Percentiles rank a stretch among this genome's conserved stretches.
phyloP scores from a whole-genome alignment of 2,797 vertebrate species.

The Lepilemur ruficaudatus region DNA sequence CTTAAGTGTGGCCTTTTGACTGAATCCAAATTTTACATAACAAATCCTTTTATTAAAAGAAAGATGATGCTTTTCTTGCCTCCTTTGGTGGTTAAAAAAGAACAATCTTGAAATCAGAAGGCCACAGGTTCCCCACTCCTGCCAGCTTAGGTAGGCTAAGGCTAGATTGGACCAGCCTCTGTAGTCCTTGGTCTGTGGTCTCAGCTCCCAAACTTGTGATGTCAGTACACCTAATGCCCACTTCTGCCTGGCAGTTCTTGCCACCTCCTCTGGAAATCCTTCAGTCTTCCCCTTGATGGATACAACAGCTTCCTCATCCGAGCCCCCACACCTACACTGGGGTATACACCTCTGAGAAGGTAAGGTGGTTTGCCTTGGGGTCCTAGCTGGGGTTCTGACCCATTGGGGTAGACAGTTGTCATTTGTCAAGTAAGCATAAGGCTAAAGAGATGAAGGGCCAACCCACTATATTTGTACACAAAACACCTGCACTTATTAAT shows the following conservation, averaged over 20 bases:
- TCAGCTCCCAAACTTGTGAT: not conserved
- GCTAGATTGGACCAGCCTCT: not conserved
- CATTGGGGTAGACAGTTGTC: not conserved
- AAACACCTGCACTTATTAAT: not conserved
- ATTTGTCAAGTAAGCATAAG: not conserved
- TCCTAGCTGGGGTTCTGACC: not conserved
- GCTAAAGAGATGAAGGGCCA: not conserved
- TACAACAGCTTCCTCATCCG: not conserved
- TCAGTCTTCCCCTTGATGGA: not conserved
- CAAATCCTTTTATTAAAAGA: too few species aligned
- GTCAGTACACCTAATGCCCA: not conserved
- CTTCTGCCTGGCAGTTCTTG: not conserved
- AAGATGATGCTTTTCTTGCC: too few species aligned
- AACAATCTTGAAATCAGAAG: too few species aligned
- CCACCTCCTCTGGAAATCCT: slow-evolving; percentile 11
- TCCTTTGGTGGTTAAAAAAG: too few species aligned
- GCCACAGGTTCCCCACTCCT: too few species aligned
- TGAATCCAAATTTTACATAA: too few species aligned
- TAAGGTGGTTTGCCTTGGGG: not conserved
- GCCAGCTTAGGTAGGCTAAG: not conserved
- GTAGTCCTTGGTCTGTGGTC: not conserved
- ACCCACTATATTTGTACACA: not conserved
- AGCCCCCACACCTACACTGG: not conserved
- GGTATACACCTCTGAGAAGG: not conserved
- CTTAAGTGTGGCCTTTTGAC: too few species aligned